Evolutionary conservation across 1,140 invertebrate species (phyloP), one percentile per base, ranked within the genome.

Genomic region (Ceratina japonica): DNA sequence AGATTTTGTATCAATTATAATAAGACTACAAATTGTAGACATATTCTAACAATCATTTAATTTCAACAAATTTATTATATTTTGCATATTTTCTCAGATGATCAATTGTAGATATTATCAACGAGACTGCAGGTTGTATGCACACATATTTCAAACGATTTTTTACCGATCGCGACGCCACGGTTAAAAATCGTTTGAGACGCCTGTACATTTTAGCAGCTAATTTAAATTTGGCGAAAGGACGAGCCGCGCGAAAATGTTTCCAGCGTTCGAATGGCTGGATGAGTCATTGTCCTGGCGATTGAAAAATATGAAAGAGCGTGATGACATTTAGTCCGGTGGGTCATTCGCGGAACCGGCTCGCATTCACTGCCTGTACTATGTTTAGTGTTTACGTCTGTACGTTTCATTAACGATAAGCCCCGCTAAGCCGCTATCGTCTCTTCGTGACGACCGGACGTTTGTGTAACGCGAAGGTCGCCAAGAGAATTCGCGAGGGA

Each of bases 321-420:
- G 15, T 22, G n/a, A 22, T 20, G 24, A 64, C 22, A 24, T 3
- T n/a, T 13, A 13, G 37, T 24, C 24, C 8, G 4, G 13, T 49
- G 18, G 18, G 37, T 61, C 12, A 18, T 82, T 84, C 78, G 63
- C 64, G 73, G 66, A 83, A 80, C 22, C 69, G 52, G 51, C 79
- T 84, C 62, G 70, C 37, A 3, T 54, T 54, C 15, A 3, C 52
- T 18, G 61, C n/a, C n/a, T 61, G 58, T 54, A 80, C 66, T 76
- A 71, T 80, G 72, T 80, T 84, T 84, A 80, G 71, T 76, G 72
- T 84, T 84, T 84, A 84, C 78, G 68, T 80, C 83, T 69, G 77
- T 80, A 83, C 74, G 77, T 74, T 84, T 84, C 82, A 84, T 84
- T 84, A 84, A 84, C 81, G 82, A 83, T 84, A 84, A 84, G 77